Evolutionary conservation across 2,113 vertebrate genomes (phyloP), one percentile per base, ranked within the genome.

Genomic region (Ursus arctos): DNA sequence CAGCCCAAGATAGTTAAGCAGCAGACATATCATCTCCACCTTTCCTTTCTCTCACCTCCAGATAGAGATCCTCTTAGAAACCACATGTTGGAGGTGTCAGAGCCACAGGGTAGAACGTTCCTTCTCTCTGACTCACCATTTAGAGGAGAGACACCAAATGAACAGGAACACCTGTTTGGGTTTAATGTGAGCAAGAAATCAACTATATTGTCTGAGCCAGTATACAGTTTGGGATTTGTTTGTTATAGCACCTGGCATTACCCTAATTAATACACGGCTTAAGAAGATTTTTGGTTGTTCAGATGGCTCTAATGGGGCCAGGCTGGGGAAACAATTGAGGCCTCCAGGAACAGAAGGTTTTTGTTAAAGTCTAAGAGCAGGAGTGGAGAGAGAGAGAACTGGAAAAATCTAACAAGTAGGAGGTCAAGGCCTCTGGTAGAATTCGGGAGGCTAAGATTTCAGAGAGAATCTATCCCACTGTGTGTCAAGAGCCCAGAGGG

Each of bases 141-240:
- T n/a, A 36, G 47, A 91, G 28, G 40, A 97, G 28, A 90, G 40
- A 79, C 2, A 18, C 22, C 49, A 43, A n/a, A 76, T 63, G 49
- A 77, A 61, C 61, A 84, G 40, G 15, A 84, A 53, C 28, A 22
- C 16, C 19, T n/a, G 36, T 31, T 65, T 90, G 26, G 18, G 19
- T 9, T 57, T 88, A 67, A 49, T 88, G 43, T 86, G 36, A 88
- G 33, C 93, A 94, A 88, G 33, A 95, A 93, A 91, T 85, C 43
- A 91, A 59, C 55, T 88, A 26, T 49, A 19, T 61, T 74, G 33
- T 91, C 57, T 61, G 19, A 95, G 82, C 33, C 63, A 65, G 49
- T 88, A 77, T 14, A 33, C 6, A 40, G 33, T 91, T 76, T 79
- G 57, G 51, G 59, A 84, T 88, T 91, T 79, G 21, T 92, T 84